Evolutionary conservation across 2,113 vertebrate species (phyloP), one percentile per base, ranked within the genome.

Genomic region (Nesogale talazaci): DNA sequence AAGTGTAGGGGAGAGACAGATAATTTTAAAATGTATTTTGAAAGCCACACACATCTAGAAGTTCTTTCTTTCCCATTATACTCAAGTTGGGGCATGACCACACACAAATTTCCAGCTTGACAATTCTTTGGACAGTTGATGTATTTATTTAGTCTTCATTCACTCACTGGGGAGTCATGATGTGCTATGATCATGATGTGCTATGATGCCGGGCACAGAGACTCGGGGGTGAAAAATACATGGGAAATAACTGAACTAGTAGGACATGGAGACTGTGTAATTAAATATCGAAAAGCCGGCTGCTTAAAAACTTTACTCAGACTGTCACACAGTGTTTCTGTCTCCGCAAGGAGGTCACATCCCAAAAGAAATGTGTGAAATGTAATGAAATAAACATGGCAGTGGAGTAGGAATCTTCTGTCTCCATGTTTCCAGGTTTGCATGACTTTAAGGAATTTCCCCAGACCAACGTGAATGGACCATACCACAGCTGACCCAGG

Each of bases 191-290:
- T 22, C 72, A 31, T 78, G 22, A 19, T 86, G 19, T 82, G 72
- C 31, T 14, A 7, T 40, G 83, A 70, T 22, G 27, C n/a, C 27
- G 46, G 46, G 17, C 42, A 14, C 42, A 14, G 23, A 22, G 42
- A 78, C 79, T 93, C 56, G 57, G 42, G 79, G 40, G 16, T 46
- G 57, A 75, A 61, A 72, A 31, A 81, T 63, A 61, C 23, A 19
- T 81, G 75, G 90, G 74, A 94, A 83, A 42, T 57, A 79, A n/a
- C 59, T 72, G 63, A 79, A 38, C 69, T 59, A 46, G 34, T 72
- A 23, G 70, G 59, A 5, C 15, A 36, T 40, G 27, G 63, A 83
- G 16, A 79, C 36, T 65, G 15, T 76, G 27, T 57, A 83, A 36
- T 10, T 56, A 40, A 34, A 17, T 69, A 40, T 61, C 65, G 46